Conservation (phyloP, 2,797 vertebrate genomes). For the Cichlasoma orientale region DNA sequence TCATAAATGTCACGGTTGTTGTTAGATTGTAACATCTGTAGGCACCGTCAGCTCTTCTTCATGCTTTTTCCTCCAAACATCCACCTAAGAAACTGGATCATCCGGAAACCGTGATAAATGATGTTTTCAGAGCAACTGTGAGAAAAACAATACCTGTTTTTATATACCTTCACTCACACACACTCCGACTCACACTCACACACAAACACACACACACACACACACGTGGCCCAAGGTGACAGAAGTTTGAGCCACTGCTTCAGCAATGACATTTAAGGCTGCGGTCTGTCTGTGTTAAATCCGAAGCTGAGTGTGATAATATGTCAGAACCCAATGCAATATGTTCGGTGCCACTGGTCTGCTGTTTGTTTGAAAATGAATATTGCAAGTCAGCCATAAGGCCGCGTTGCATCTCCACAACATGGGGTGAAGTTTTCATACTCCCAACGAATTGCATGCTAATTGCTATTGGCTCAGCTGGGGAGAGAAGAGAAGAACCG, state of each 20-base stretch:
- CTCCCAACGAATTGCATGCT: constrained; percentile 23
- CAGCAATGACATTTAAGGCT: constrained; percentile 13
- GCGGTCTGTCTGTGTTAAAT: background rate
- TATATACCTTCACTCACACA: background rate
- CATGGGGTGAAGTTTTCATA: too few species aligned
- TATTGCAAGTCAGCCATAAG: background rate
- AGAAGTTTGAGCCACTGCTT: constrained; percentile 13
- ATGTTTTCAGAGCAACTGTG: background rate
- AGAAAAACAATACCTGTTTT: background rate
- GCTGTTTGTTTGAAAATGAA: background rate
- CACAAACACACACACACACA: background rate
- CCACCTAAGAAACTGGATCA: constrained; percentile 12
- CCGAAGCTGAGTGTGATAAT: background rate
- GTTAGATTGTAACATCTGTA: background rate
- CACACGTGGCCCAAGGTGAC: background rate
- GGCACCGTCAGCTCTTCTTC: background rate
- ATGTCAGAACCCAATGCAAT: background rate
- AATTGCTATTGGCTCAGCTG: constrained; percentile 31
- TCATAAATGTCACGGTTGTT: background rate
- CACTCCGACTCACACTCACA: background rate
- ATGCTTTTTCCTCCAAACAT: constrained; percentile 9
- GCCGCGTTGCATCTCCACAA: background rate
- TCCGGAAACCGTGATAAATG: background rate
- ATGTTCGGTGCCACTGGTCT: background rate
- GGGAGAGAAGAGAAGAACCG: background rate